These are phyloP conservation scores for Tragopan temminckii DNA, from an alignment of 2,797 vertebrate genomes.

Conservation along the genomic window DNA sequence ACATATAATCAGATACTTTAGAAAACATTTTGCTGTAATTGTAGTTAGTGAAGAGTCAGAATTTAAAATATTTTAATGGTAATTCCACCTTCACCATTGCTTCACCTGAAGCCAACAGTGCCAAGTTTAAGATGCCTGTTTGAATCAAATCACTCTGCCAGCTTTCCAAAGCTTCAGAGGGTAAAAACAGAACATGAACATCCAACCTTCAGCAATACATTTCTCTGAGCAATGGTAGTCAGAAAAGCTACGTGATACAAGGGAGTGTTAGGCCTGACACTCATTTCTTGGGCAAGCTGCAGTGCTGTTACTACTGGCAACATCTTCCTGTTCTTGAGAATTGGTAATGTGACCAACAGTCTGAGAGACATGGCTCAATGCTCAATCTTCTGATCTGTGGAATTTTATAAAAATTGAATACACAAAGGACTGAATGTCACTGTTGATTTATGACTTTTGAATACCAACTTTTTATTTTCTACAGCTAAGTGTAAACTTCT, in stretches of 20 bases:
- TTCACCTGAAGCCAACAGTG: neutral
- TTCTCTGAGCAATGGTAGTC: neutral
- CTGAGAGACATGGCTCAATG: neutral
- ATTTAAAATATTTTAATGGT: conserved; percentile 22
- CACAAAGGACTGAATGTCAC: neutral
- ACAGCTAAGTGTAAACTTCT: neutral
- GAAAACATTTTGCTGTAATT: conserved; percentile 28
- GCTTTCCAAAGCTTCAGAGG: neutral
- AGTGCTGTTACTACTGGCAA: neutral
- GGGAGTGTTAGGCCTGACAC: neutral
- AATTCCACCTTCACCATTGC: neutral
- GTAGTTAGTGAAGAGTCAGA: conserved; percentile 5
- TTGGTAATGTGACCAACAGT: neutral
- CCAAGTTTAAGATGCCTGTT: neutral
- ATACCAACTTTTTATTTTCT: neutral
- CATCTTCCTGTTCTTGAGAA: neutral
- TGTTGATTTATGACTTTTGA: conserved; percentile 10
- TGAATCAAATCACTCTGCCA: neutral
- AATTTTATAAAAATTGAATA: neutral
- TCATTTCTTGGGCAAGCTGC: neutral
- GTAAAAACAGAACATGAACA: neutral
- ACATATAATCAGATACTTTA: conserved; percentile 36
- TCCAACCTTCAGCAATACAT: neutral
- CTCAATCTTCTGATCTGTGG: neutral
- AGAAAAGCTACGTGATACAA: neutral